Conservation (phyloP, 2,888 invertebrate genomes). For the Doris montereyensis region DNA sequence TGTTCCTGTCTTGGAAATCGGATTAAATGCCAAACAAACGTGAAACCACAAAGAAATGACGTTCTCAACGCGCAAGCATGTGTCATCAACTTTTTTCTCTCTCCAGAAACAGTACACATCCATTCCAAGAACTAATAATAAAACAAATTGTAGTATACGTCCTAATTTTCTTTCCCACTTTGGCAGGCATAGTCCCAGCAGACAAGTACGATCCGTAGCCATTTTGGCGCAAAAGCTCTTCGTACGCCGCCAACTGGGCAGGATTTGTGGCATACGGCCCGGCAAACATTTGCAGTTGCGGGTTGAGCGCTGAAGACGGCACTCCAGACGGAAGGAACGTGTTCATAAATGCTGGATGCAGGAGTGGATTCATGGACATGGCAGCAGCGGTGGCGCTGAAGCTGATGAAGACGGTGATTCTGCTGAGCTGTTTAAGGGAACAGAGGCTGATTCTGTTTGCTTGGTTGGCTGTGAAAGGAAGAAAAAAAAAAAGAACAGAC, state of each 20-base stretch:
- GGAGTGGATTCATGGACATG: slow-evolving; percentile 35
- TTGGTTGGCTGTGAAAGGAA: slow-evolving; percentile 32
- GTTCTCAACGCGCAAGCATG: too few species aligned
- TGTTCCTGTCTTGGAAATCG: too few species aligned
- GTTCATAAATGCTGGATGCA: slow-evolving; percentile 51
- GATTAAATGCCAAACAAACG: too few species aligned
- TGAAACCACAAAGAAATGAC: too few species aligned
- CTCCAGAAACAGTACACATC: too few species aligned
- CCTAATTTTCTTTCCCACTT: background rate
- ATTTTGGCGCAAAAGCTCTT: slow-evolving; percentile 49
- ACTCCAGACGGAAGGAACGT: slow-evolving; percentile 35
- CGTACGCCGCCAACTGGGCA: slow-evolving; percentile 48
- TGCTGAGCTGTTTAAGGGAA: too few species aligned
- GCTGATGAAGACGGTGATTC: background rate
- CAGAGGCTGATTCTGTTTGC: slow-evolving; percentile 26
- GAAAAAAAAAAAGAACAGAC: background rate
- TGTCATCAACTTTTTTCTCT: too few species aligned
- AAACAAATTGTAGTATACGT: too few species aligned
- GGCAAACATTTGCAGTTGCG: slow-evolving; percentile 46
- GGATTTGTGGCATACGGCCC: slow-evolving; percentile 47
- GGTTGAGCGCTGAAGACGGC: slow-evolving; percentile 36
- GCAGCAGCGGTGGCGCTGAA: slow-evolving; percentile 29
- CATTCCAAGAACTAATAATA: too few species aligned
- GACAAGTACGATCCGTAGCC: slow-evolving; percentile 31
- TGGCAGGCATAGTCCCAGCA: background rate